These are phyloP conservation scores for Steinernema carpocapsae DNA, from an alignment of 2,888 invertebrate species.

Conservation along the genomic window DNA sequence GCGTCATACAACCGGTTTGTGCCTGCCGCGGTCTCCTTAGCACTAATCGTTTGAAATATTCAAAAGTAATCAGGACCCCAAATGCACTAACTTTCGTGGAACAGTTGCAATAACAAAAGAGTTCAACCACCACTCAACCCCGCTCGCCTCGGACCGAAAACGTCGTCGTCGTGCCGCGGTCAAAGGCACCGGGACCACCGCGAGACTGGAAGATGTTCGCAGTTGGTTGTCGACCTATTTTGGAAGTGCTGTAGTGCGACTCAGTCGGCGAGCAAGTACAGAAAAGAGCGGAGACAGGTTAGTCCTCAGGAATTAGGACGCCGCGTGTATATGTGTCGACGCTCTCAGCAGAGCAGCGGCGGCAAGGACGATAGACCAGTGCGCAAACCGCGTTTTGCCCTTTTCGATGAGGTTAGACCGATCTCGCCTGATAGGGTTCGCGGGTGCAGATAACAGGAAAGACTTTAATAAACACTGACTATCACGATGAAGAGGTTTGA, in stretches of 20 bases:
- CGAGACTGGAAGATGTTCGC: slow-evolving; percentile 34
- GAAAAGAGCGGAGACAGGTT: slow-evolving; percentile 27
- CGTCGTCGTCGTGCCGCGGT: slow-evolving; percentile 6
- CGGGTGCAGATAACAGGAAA: background rate
- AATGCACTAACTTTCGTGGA: background rate
- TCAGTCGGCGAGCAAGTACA: slow-evolving; percentile 8
- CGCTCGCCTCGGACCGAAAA: background rate
- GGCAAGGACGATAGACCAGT: slow-evolving; percentile 33
- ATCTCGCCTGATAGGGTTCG: too few relatives aligned
- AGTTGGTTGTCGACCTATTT: slow-evolving; percentile 35
- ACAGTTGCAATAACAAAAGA: slow-evolving; percentile 27
- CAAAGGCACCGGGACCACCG: slow-evolving; percentile 27
- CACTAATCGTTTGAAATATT: slow-evolving; percentile 23
- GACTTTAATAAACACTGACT: background rate
- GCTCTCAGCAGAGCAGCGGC: slow-evolving; percentile 31
- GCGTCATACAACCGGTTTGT: slow-evolving; percentile 25
- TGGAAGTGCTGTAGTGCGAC: slow-evolving; percentile 35
- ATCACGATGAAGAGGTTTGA: slow-evolving; percentile 8
- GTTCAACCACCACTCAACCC: slow-evolving; percentile 18
- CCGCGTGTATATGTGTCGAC: slow-evolving; percentile 33
- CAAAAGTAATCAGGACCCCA: slow-evolving; percentile 8
- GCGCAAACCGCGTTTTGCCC: slow-evolving; percentile 26
- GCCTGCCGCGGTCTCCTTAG: slow-evolving; percentile 29
- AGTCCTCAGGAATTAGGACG: slow-evolving; percentile 35
- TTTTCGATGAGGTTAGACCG: background rate